Evolutionary conservation across 2,888 invertebrate genomes (phyloP), one percentile per base, ranked within the genome.

Genomic region (Orthosia gracilis): DNA sequence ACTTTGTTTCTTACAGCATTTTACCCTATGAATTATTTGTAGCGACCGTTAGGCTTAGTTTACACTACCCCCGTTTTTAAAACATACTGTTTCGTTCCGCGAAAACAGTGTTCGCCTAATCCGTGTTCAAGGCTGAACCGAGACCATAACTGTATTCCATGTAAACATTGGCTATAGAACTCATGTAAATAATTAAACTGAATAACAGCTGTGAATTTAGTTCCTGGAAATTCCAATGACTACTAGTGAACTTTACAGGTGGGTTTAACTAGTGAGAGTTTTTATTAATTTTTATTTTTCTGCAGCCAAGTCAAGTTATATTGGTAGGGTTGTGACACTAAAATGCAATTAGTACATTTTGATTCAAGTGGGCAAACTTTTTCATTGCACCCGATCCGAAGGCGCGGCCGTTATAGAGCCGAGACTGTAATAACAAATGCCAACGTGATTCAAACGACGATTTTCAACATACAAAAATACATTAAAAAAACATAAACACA

Each of bases 1-100:
- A 70, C 64, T 70, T 78, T 69, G 79, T 65, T 69, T 73, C 81
- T 70, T 78, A 58, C 31, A 31, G 40, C 12, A 47, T 80, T 61
- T 54, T 74, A 23, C 21, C 15, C 49, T 54, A 73, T 83, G 69
- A 82, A 75, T 77, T 84, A 84, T 84, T 84, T 73, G 52, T 57
- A 1, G 2, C 40, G 55, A 52, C 50, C 62, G 67, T 80, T 50
- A 69, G 57, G 81, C 62, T 55, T 65, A 54, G 73, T 61, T 15
- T 55, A 80, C 54, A 76, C 61, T 17, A 50, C 13, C n/a, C 3
- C n/a, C 3, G 21, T 12, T 55, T 50, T 54, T 55, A 54, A 58
- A 17, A 55, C 49, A 40, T 13, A 67, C 7, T 13, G 9, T 52
- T 57, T 15, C 11, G 15, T 50, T 62, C 11, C 3, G 0, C 26